Evolutionary conservation across 2,113 vertebrate species (phyloP), one percentile per base, ranked within the genome.

Genomic region (Tringa solitaria): DNA sequence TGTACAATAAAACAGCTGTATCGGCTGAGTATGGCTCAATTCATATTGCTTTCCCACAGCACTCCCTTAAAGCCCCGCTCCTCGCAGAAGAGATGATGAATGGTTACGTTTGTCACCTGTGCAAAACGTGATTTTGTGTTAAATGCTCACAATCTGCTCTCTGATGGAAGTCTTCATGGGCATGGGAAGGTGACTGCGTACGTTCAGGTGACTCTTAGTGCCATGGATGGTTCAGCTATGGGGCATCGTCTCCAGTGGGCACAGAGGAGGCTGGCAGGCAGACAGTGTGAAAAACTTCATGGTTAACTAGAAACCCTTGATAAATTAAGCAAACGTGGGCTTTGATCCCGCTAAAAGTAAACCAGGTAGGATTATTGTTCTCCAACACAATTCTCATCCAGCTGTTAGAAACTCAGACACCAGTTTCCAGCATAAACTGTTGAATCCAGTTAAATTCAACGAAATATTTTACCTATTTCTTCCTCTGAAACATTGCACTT

Each of bases 1-100:
- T 92, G 72, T 54, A 80, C 92, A 70, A 84, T 1, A 61, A 90
- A 92, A 65, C 85, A 90, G 79, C 92, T 97, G 94, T 67, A 82
- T 94, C 84, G 63, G 90, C 70, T 53, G 57, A 80, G 65, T 26
- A 19, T 7, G 14, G 41, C 63, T 93, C 3, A 2, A 53, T 17
- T 30, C 6, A 0, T 37, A 14, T 1, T 46, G 27, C 35, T 90
- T 78, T 93, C 82, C 78, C 61, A 85, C 54, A 93, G 61, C 74
- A 84, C 32, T 85, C 48, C 78, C 84, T 12, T 57, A 41, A 67
- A 91, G 11, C 22, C 51, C 20, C 0, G 4, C 39, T 89, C 70
- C 74, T 85, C 69, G 14, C 26, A 8, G 30, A 13, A 68, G 18
- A 37, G 56, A 54, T 2, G 18, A 50, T 1, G 15, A 45, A 2